Percentiles rank a stretch among this genome's conserved stretches.
phyloP scores from a whole-genome alignment of 2,113 vertebrate genomes.

The Chrysochloris asiatica region DNA sequence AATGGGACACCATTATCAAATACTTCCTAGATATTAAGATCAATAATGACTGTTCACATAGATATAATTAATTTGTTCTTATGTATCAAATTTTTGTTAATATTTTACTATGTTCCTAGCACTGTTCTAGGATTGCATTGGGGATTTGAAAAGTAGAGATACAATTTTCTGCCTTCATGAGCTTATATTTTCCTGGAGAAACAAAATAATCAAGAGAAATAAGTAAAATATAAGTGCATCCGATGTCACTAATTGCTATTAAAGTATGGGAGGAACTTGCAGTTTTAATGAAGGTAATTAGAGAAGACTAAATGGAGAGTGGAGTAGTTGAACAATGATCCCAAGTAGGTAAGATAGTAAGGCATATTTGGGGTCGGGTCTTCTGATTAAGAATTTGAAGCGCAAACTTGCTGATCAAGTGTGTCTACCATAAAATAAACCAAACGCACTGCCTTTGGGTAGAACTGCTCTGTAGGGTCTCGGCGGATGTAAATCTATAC shows the following conservation, averaged over 20 bases:
- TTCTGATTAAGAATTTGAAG: background rate
- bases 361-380: background rate
- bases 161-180: background rate
- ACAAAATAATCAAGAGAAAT: background rate
- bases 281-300: background rate
- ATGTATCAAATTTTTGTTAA: background rate
- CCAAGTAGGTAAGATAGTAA: background rate
- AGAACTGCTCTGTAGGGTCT: too few relatives aligned
- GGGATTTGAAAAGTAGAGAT: background rate
- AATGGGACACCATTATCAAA: background rate
- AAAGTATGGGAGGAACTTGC: background rate
- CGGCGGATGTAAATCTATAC: too few relatives aligned
- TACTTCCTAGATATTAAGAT: background rate
- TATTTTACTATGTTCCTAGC: background rate
- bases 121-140: background rate
- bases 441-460: too few relatives aligned
- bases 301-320: background rate
- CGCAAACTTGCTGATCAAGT: background rate
- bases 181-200: background rate
- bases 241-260: background rate
- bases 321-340: background rate
- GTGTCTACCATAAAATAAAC: background rate
- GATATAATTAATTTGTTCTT: slow-evolving; percentile 21
- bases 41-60: background rate
- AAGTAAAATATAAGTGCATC: background rate